Evolutionary conservation across 2,113 vertebrate species (phyloP).

Genomic region (Crotalus horridus): DNA sequence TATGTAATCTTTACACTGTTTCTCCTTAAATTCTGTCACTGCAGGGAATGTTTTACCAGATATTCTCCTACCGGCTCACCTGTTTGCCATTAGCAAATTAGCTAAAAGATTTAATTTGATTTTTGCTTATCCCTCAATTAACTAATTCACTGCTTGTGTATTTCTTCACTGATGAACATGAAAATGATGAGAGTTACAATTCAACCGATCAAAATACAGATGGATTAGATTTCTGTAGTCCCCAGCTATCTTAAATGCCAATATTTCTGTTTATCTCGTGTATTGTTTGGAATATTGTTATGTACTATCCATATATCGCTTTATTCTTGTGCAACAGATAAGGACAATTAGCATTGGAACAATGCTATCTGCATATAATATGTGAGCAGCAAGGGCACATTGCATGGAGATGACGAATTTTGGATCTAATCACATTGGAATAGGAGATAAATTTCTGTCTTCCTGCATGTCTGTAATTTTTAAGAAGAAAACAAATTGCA

Average conservation of each 20-base stretch:
- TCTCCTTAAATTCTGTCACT: constrained; percentile 14
- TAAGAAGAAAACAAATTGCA: not conserved
- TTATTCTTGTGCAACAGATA: not conserved
- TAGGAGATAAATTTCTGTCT: not conserved
- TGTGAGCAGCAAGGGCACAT: not conserved
- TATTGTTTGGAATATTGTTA: not conserved
- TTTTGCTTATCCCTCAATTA: not conserved
- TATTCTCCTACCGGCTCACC: too few species aligned
- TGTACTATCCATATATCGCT: not conserved
- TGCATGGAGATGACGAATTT: not conserved
- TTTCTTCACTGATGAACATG: not conserved
- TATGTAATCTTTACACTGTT: not conserved
- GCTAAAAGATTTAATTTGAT: not conserved
- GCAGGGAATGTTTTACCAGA: not conserved
- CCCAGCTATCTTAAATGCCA: not conserved
- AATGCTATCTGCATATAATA: not conserved
- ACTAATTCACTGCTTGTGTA: not conserved
- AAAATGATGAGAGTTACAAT: not conserved
- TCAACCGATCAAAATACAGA: not conserved
- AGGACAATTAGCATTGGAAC: not conserved
- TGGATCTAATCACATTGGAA: not conserved
- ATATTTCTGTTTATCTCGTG: not conserved
- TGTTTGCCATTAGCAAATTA: not conserved
- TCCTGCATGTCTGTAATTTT: not conserved
- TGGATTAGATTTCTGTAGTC: not conserved